phyloP scores from a whole-genome alignment of 2,888 invertebrate species.

The Drosophila macrospina region DNA sequence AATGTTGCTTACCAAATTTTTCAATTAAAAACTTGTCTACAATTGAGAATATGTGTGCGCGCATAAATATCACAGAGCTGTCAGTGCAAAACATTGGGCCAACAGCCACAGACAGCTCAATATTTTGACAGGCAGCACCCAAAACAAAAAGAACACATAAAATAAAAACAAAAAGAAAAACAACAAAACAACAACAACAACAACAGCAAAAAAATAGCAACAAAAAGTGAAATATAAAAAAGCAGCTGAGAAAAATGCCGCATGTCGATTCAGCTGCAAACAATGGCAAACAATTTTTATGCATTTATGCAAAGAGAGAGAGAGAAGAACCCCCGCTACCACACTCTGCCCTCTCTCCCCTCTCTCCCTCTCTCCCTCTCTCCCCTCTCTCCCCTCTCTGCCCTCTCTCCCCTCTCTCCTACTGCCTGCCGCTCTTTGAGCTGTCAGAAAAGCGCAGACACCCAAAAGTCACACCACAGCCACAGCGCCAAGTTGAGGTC shows the following conservation, averaged over 20 bases:
- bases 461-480: constrained; percentile 75
- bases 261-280: constrained; percentile 57
- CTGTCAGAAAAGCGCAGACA: constrained; percentile 70
- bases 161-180: not conserved
- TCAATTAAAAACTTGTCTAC: constrained; percentile 51
- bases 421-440: too few relatives aligned
- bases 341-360: not conserved
- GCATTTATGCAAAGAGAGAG: constrained; percentile 78
- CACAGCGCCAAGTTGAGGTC: constrained; percentile 16
- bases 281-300: constrained; percentile 79
- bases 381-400: too few relatives aligned
- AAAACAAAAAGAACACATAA: constrained; percentile 14
- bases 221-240: not conserved
- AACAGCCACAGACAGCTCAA: constrained; percentile 73
- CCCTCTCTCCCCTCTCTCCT: too few relatives aligned
- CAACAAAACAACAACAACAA: not conserved
- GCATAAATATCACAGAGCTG: constrained; percentile 40
- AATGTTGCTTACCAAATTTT: constrained; percentile 14
- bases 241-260: constrained; percentile 16
- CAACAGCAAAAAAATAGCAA: not conserved
- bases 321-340: too few relatives aligned
- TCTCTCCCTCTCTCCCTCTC: too few relatives aligned
- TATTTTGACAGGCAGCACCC: constrained; percentile 68
- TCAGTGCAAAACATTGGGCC: constrained; percentile 52
- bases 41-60: constrained; percentile 46